phyloP scores from a whole-genome alignment of 1,140 invertebrate species.

The Lordiphosa collinella region DNA sequence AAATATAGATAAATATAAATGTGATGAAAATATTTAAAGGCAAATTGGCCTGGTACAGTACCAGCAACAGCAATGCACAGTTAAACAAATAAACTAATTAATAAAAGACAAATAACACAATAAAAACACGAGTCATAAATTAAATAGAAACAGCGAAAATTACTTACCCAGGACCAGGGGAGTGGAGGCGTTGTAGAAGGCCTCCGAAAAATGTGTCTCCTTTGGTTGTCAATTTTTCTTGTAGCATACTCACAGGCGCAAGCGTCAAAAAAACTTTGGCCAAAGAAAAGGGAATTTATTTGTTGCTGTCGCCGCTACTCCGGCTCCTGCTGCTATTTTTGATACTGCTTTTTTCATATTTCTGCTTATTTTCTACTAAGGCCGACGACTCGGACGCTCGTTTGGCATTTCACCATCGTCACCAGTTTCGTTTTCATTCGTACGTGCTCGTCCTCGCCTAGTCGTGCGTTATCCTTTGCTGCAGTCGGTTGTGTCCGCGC shows the following conservation, averaged over 20 bases:
- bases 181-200: neutral
- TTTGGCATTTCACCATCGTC: slow-evolving; percentile 33
- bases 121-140: slow-evolving; percentile 73
- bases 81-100: slow-evolving; percentile 73
- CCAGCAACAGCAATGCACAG: slow-evolving; percentile 1
- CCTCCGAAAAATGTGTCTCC: slow-evolving; percentile 47
- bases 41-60: slow-evolving; percentile 31
- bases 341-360: slow-evolving; percentile 75
- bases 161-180: slow-evolving; percentile 57
- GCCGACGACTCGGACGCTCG: slow-evolving; percentile 25
- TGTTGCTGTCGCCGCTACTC: slow-evolving; percentile 44
- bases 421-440: slow-evolving; percentile 4
- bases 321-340: slow-evolving; percentile 56
- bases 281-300: slow-evolving; percentile 54
- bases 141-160: slow-evolving; percentile 76
- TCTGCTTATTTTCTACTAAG: slow-evolving; percentile 61
- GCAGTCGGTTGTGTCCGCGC: slow-evolving; percentile 65
- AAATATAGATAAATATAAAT: slow-evolving; percentile 53
- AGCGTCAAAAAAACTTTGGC: slow-evolving; percentile 25
- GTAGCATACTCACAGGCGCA: slow-evolving; percentile 69
- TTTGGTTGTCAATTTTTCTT: slow-evolving; percentile 69
- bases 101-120: slow-evolving; percentile 72
- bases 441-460: slow-evolving; percentile 18
- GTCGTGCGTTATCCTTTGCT: slow-evolving; percentile 75
- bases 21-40: neutral